These are phyloP conservation scores for Neoarius graeffei DNA, from an alignment of 2,113 vertebrate species.

Conservation along the genomic window DNA sequence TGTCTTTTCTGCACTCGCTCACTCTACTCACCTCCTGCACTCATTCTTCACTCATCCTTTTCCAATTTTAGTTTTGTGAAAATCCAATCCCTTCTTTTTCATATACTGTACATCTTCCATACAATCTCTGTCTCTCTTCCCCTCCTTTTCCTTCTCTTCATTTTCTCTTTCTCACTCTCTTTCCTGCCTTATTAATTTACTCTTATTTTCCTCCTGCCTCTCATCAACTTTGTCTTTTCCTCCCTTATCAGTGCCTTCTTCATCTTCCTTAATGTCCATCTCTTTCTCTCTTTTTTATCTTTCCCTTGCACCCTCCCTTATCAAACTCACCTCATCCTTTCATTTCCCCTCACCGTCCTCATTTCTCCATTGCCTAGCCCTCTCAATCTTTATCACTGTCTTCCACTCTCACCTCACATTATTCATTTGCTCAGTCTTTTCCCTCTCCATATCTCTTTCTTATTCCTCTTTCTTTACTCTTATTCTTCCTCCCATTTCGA, in stretches of 20 bases:
- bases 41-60: background rate
- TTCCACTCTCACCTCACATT: background rate
- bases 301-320: background rate
- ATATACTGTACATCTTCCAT: background rate
- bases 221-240: background rate
- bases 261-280: background rate
- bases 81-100: conserved; percentile 2
- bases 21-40: background rate
- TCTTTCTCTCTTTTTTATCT: background rate
- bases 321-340: background rate
- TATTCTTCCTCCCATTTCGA: background rate
- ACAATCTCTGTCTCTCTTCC: background rate
- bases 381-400: conserved; percentile 4
- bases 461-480: background rate
- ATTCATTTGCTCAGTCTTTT: background rate
- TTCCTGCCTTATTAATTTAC: background rate
- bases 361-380: background rate
- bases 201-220: background rate
- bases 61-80: background rate
- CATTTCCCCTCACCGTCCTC: background rate
- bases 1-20: background rate
- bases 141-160: background rate
- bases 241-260: background rate
- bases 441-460: background rate
- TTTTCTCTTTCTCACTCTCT: background rate